A percentile compares a stretch with the other conserved stretches of the same genome.
These are phyloP conservation scores for Sminthurides aquaticus DNA, from an alignment of 2,888 invertebrate species.

Conservation along the genomic window DNA sequence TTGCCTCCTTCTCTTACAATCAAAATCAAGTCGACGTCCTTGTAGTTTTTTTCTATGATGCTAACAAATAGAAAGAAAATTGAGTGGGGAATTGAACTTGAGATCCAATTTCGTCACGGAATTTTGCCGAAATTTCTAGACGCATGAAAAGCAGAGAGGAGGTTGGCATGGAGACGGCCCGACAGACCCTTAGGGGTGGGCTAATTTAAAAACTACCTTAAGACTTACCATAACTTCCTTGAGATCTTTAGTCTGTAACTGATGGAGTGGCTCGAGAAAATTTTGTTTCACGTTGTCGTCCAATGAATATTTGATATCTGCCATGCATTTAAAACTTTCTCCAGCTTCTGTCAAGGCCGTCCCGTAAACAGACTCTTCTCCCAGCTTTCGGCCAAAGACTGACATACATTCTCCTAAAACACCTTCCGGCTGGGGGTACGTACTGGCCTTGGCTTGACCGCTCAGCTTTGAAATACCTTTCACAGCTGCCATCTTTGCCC, in stretches of 20 bases:
- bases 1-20: slow-evolving; percentile 95
- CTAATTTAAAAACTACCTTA: neutral
- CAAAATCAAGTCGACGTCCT: slow-evolving; percentile 94
- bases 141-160: neutral
- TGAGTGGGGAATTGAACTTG: neutral
- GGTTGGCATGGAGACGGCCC: neutral
- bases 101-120: too few species aligned
- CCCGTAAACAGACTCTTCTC: slow-evolving; percentile 62
- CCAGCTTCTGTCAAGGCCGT: slow-evolving; percentile 89
- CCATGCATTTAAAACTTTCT: slow-evolving; percentile 94
- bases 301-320: slow-evolving; percentile 95
- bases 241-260: slow-evolving; percentile 94
- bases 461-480: slow-evolving; percentile 93
- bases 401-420: slow-evolving; percentile 94
- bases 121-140: too few species aligned
- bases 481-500: slow-evolving; percentile 90
- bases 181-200: neutral
- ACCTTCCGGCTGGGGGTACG: slow-evolving; percentile 98
- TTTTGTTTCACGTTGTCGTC: slow-evolving; percentile 99
- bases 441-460: slow-evolving; percentile 86
- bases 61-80: slow-evolving; percentile 54
- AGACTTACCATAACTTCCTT: slow-evolving; percentile 93
- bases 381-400: slow-evolving; percentile 87
- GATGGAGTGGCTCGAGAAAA: slow-evolving; percentile 95
- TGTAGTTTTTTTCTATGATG: slow-evolving; percentile 99